These are phyloP conservation scores for Candidula unifasciata DNA, from an alignment of 2,888 invertebrate genomes.

Conservation along the genomic window DNA sequence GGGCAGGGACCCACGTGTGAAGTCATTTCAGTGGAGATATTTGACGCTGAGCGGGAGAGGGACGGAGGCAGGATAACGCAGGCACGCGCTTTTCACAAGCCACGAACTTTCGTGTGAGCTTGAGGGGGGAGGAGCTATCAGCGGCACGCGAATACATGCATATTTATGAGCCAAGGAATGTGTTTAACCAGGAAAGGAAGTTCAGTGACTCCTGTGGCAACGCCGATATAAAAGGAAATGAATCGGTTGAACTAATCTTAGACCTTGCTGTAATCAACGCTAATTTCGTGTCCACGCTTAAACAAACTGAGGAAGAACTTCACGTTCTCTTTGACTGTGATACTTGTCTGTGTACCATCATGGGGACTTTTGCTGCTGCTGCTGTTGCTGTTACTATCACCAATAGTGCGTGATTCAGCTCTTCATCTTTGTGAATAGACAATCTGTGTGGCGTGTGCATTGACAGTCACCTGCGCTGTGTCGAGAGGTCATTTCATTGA, in stretches of 20 bases:
- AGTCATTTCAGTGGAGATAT: conserved; percentile 30
- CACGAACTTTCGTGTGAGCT: conserved; percentile 9
- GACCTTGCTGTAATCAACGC: neutral
- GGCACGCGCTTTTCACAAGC: conserved; percentile 19
- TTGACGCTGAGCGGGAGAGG: neutral
- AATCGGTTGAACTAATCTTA: too few relatives aligned
- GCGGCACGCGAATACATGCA: conserved; percentile 38
- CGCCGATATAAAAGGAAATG: conserved; percentile 10
- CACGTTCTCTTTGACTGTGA: neutral
- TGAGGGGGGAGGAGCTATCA: conserved; percentile 20
- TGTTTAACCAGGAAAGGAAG: neutral
- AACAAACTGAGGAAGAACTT: neutral
- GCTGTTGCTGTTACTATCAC: neutral
- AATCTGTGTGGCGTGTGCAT: too few relatives aligned
- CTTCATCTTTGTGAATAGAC: too few relatives aligned
- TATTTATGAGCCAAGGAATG: conserved; percentile 44
- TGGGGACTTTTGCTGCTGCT: neutral
- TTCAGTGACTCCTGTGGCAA: neutral
- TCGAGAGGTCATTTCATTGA: too few relatives aligned
- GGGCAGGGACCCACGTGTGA: neutral
- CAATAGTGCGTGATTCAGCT: neutral
- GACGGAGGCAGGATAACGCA: neutral
- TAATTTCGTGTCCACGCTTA: neutral
- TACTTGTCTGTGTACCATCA: neutral
- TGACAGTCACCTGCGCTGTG: too few relatives aligned